A percentile compares a stretch with the other conserved stretches of the same genome.
Evolutionary conservation across 2,888 invertebrate genomes (phyloP).

Genomic region (Calameuta pallipes): DNA sequence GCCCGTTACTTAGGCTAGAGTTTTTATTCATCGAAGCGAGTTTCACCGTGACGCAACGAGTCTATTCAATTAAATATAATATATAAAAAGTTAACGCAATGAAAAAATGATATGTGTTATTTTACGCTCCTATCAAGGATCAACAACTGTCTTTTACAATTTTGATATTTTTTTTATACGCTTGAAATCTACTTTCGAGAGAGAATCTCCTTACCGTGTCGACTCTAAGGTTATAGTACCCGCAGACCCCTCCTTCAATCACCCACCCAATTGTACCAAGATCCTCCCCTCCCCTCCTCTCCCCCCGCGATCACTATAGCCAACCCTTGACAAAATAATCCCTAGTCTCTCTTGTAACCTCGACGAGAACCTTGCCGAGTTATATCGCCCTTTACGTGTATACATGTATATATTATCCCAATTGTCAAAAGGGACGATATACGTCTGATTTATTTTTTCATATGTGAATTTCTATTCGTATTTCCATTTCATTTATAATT

Average conservation of each 20-base stretch:
- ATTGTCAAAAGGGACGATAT: background rate
- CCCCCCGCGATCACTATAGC: background rate
- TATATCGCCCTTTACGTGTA: background rate
- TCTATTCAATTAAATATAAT: slow-evolving; percentile 21
- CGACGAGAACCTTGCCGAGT: background rate
- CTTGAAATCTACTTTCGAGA: background rate
- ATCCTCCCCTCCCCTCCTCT: background rate
- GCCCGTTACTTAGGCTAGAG: background rate
- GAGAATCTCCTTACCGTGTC: background rate
- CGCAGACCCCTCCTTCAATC: background rate
- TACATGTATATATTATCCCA: background rate
- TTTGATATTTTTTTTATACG: background rate
- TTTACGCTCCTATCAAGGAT: slow-evolving; percentile 43
- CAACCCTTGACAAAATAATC: background rate
- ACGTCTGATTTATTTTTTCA: background rate
- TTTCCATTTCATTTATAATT: background rate
- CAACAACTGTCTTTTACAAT: slow-evolving; percentile 30
- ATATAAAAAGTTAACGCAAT: slow-evolving; percentile 25
- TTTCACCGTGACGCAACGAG: slow-evolving; percentile 20
- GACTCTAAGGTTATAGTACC: background rate
- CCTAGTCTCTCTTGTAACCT: background rate
- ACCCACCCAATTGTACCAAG: background rate
- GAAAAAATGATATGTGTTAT: slow-evolving; percentile 54
- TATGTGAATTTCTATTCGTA: background rate
- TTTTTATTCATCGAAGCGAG: background rate